Evolutionary conservation across 1,140 invertebrate species (phyloP), one percentile per base, ranked within the genome.

Genomic region (Homalodisca vitripennis): DNA sequence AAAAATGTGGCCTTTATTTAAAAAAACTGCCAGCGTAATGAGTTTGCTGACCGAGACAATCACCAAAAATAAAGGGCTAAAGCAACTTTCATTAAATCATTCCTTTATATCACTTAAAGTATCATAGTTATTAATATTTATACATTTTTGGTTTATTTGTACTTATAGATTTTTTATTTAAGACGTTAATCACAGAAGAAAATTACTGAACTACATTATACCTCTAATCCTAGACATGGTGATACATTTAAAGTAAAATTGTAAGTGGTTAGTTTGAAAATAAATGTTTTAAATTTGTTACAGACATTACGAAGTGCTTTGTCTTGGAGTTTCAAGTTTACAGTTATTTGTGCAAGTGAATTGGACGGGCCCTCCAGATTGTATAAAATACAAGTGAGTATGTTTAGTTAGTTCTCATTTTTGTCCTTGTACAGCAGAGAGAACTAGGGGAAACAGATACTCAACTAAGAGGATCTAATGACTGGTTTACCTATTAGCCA

Each of bases 271-370:
- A 10, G 6, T 41, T 41, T 41, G 6, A 10, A 17, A 41, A 10
- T 41, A 41, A 17, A 10, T 41, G 17, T 41, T 6, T 41, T 55
- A 24, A 55, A n/a, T 12, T 12, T 6, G 30, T 63, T 63, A 3
- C 20, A 66, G 63, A 26, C 30, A 46, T 12, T 47, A 1, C 10
- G 67, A 80, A 64, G 53, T 82, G 20, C 70, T 87, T 14, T 77
- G 75, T 46, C 72, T 83, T 71, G 88, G 84, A 20, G 79, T 88
- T 53, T 79, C 87, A 17, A 84, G 85, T 69, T 78, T 94, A 14
- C 82, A 90, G 65, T 81, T 84, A 46, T 95, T 94, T 82, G 84
- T 92, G 68, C 89, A 93, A 79, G 83, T 82, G 41, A 96, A 95
- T 80, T 95, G 91, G 84, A 89, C 88, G 68, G 89, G 92, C 12